Percentiles rank a stretch among this genome's conserved stretches.
Evolutionary conservation across 2,113 vertebrate genomes (phyloP).

Genomic region (Eidolon helvum): DNA sequence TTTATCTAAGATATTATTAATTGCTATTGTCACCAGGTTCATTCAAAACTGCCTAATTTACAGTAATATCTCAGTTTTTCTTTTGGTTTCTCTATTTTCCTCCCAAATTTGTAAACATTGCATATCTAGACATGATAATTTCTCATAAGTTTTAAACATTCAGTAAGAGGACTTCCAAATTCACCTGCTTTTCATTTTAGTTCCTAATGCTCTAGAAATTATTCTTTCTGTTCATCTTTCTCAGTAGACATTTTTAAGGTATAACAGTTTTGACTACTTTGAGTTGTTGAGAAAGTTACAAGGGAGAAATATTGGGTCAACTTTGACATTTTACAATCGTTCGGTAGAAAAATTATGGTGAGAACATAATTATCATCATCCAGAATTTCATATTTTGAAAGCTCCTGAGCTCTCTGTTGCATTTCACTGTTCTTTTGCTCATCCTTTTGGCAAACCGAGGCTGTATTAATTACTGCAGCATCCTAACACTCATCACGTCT

Average conservation of each 20-base stretch:
- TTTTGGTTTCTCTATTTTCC: background rate
- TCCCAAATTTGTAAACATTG: background rate
- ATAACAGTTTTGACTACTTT: background rate
- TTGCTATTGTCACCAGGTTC: background rate
- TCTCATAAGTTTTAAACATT: background rate
- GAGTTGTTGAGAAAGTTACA: background rate
- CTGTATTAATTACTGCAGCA: background rate
- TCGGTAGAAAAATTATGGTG: background rate
- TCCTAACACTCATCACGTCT: background rate
- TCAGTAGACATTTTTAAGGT: background rate
- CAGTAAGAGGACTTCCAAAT: background rate
- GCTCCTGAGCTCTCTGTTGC: no score
- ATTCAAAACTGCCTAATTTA: background rate
- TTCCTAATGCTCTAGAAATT: background rate
- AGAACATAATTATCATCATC: background rate
- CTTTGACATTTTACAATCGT: background rate
- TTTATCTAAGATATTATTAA: background rate
- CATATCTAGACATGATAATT: background rate
- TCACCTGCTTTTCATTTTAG: background rate
- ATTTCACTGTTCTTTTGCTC: background rate
- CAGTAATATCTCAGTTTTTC: background rate
- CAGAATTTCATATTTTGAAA: background rate
- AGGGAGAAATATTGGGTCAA: background rate
- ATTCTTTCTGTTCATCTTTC: background rate
- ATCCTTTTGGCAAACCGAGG: accelerated